These are phyloP conservation scores for Lissocephala sabroskyi DNA, from an alignment of 2,888 invertebrate genomes.

Conservation along the genomic window DNA sequence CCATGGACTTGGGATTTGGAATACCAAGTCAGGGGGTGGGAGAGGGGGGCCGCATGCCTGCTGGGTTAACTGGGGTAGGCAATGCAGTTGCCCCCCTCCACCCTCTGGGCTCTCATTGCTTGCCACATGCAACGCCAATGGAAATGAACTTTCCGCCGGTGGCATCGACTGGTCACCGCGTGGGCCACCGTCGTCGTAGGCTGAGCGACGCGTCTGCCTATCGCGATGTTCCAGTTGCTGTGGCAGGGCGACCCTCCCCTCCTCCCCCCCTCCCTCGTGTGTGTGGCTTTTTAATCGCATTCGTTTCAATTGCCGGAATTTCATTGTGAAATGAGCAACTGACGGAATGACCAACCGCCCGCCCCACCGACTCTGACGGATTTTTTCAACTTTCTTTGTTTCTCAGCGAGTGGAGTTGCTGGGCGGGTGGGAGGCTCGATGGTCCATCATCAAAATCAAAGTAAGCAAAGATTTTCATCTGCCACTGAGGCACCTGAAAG, in stretches of 20 bases:
- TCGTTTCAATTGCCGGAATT: conserved; percentile 64
- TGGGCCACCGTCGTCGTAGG: conserved; percentile 29
- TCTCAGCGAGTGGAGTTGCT: no score
- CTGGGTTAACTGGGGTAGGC: not conserved
- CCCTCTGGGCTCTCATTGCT: not conserved
- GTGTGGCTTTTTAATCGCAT: conserved; percentile 63
- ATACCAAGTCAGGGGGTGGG: no score
- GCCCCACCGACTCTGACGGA: no score
- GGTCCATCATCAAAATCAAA: no score
- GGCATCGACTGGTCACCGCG: conserved; percentile 30
- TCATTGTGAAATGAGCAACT: conserved; percentile 53
- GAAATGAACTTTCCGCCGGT: conserved; percentile 50
- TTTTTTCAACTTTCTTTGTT: no score
- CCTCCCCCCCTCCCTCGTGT: conserved; percentile 25
- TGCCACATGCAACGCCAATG: conserved; percentile 54
- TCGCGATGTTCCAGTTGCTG: conserved; percentile 57
- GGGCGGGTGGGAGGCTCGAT: no score
- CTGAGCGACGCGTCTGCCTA: conserved; percentile 25
- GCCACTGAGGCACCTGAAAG: no score
- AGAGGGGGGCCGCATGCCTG: no score
- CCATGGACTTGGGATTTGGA: no score
- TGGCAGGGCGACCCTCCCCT: not conserved
- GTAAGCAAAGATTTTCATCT: no score
- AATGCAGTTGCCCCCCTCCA: not conserved
- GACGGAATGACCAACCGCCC: no score